These are phyloP conservation scores for Lasioglossum albipes DNA, from an alignment of 1,140 invertebrate species.

Conservation along the genomic window DNA sequence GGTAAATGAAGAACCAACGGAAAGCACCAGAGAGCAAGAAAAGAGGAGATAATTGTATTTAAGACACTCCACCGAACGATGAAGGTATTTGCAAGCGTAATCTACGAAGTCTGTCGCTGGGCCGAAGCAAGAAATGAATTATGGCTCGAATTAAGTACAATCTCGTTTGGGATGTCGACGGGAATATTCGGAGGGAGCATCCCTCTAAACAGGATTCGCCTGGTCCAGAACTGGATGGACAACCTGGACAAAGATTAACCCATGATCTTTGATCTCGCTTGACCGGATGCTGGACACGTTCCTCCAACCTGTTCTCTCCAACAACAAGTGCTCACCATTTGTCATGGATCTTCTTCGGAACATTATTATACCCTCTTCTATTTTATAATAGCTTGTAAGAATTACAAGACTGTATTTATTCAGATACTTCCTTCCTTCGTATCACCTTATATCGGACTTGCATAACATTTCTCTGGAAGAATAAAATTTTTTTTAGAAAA, in stretches of 20 bases:
- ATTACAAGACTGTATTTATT: too few species aligned
- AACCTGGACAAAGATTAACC: constrained; percentile 63
- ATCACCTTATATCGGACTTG: too few species aligned
- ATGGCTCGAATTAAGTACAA: constrained; percentile 26
- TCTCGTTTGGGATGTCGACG: constrained; percentile 37
- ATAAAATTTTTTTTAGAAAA: too few species aligned
- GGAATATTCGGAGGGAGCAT: constrained; percentile 37
- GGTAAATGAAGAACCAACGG: too few species aligned
- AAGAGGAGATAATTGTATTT: neutral
- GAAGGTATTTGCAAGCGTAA: neutral
- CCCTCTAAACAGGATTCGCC: constrained; percentile 46
- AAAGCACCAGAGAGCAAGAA: neutral
- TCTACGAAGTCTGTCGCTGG: neutral
- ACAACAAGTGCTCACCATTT: constrained; percentile 13
- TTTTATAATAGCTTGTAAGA: too few species aligned
- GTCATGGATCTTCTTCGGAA: neutral
- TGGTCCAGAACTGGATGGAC: constrained; percentile 74
- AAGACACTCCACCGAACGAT: neutral
- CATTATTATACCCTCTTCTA: neutral
- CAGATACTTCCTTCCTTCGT: too few species aligned
- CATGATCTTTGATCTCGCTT: constrained; percentile 72
- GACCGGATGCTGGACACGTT: constrained; percentile 73
- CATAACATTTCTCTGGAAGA: too few species aligned
- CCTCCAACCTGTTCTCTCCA: constrained; percentile 16
- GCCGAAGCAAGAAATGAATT: constrained; percentile 15